Evolutionary conservation across 2,888 invertebrate genomes (phyloP), one percentile per base, ranked within the genome.

Genomic region (Phaonia tiefii): DNA sequence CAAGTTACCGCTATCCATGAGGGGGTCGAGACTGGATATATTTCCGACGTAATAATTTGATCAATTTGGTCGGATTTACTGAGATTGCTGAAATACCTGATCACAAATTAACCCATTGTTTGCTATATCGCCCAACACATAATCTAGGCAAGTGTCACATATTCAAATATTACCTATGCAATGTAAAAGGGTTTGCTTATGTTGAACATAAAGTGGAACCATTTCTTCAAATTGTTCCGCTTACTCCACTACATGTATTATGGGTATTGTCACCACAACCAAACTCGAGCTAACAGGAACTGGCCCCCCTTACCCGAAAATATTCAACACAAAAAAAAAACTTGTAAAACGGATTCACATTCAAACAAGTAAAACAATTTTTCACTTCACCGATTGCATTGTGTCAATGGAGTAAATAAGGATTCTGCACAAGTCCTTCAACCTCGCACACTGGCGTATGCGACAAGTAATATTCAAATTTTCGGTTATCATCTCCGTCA

Each of bases 391-490:
- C 72, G 79, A 75, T 82, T 82, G 20, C 83, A 83, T 83, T 84
- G 84, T 84, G 56, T 78, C 78, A 69, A 67, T 75, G 74, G 60
- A 67, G 77, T 58, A 65, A 31, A n/a, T n/a, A n/a, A n/a, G n/a
- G n/a, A n/a, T n/a, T 8, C 3, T 31, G 3, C 31, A 8, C 31
- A 31, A 5, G 31, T 31, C 31, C 31, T 31, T 31, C 8, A 8
- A 5, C 4, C 31, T 8, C 3, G 8, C 31, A 31, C 8, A 8
- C 31, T 3, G 31, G 31, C 31, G 4, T 5, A 31, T 31, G 31
- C 67, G 39, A 26, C 42, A 44, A 69, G 75, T 81, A 84, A 79
- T 85, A 85, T 85, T 84, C 83, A 85, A 85, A 85, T 85, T 84
- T 20, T 71, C 20, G 25, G 58, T 46, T 60, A 22, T 72, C 26